phyloP scores from a whole-genome alignment of 2,113 vertebrate species.

The Mus musculus region DNA sequence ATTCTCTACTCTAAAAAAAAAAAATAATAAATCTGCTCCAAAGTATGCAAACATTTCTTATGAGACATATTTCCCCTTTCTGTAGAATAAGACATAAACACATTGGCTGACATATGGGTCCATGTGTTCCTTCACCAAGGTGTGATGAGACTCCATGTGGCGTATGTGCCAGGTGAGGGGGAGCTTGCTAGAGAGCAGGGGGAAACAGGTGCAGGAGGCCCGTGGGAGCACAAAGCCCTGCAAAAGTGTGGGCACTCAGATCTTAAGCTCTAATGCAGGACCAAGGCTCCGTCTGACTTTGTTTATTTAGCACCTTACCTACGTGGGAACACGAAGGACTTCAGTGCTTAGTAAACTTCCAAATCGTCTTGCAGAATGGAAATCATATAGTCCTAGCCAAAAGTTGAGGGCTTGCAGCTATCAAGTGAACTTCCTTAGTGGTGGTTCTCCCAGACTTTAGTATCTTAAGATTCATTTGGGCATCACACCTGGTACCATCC shows the following conservation, averaged over 20 bases:
- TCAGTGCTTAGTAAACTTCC: not conserved
- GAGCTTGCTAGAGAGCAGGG: conserved; percentile 82
- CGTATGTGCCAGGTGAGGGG: conserved; percentile 87
- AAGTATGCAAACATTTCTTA: conserved; percentile 88
- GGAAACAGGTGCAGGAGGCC: conserved; percentile 86
- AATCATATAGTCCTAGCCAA: not conserved
- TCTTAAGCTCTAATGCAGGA: conserved; percentile 60
- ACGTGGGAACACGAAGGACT: not conserved
- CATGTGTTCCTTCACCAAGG: conserved; percentile 89
- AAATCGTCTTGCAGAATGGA: conserved; percentile 21
- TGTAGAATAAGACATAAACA: conserved; percentile 87
- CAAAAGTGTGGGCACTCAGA: conserved; percentile 71
- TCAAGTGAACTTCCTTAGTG: not conserved
- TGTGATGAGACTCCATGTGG: conserved; percentile 88
- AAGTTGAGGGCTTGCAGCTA: not conserved
- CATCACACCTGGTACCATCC: not conserved
- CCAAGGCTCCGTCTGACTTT: conserved; percentile 41
- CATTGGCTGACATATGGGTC: conserved; percentile 87
- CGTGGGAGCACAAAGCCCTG: conserved; percentile 84
- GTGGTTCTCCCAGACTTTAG: not conserved
- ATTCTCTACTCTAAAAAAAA: conserved; percentile 63
- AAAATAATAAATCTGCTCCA: conserved; percentile 65
- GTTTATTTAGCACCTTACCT: conserved; percentile 57
- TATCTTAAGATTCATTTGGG: not conserved
- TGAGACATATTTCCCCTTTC: conserved; percentile 88